These are phyloP conservation scores for Rhabdomys dilectus DNA, from an alignment of 2,113 vertebrate genomes.

Conservation along the genomic window DNA sequence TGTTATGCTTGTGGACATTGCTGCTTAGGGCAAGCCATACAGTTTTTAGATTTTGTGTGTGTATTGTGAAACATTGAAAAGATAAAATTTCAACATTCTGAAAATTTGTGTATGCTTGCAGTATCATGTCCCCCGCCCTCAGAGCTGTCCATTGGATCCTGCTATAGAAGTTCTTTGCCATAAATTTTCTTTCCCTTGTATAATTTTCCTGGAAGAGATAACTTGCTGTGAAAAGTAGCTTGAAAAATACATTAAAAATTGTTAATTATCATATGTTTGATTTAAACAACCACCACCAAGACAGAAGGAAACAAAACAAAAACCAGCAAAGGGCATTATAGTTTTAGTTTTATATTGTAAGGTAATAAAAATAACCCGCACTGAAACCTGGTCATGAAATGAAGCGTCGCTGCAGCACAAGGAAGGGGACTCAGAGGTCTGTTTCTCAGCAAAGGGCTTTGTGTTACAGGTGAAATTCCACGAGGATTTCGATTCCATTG, in stretches of 20 bases:
- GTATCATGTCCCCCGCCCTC: not conserved
- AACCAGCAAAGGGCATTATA: not conserved
- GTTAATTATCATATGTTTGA: not conserved
- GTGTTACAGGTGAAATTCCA: constrained; percentile 86
- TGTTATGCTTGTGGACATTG: not conserved
- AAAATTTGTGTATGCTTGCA: not conserved
- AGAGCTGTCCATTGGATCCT: too few relatives aligned
- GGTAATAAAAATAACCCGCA: not conserved
- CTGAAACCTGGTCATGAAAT: not conserved
- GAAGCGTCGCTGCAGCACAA: not conserved
- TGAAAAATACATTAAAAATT: not conserved
- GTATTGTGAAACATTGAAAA: not conserved
- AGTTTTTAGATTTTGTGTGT: not conserved
- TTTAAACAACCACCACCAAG: not conserved
- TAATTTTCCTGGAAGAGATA: not conserved
- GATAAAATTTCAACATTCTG: not conserved
- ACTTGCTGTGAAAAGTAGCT: constrained; percentile 36
- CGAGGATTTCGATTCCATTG: constrained; percentile 91
- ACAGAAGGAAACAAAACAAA: not conserved
- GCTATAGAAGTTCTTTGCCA: not conserved
- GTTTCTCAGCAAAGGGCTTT: constrained; percentile 53
- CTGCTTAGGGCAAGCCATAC: not conserved
- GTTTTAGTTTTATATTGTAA: not conserved
- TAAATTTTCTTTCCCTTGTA: not conserved
- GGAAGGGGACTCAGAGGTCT: not conserved